Conservation (phyloP, 1,140 invertebrate genomes). For the Antheraea pernyi region DNA sequence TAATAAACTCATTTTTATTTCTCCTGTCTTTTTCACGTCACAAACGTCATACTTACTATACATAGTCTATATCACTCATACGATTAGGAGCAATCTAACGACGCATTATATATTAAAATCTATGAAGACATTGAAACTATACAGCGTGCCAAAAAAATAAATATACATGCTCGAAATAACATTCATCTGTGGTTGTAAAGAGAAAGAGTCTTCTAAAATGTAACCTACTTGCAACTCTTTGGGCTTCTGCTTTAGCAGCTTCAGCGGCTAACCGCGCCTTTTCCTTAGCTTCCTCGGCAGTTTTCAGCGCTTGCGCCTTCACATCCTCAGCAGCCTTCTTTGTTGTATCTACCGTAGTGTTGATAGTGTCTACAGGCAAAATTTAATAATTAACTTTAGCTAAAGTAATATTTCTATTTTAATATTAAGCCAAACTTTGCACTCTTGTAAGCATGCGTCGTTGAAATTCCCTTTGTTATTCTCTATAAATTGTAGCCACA, state of each 20-base stretch:
- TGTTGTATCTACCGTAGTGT: constrained; percentile 67
- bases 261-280: constrained; percentile 59
- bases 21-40: too few species aligned
- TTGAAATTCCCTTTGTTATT: not conserved
- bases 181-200: too few species aligned
- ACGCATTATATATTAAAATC: too few species aligned
- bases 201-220: not conserved
- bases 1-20: too few species aligned
- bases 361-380: constrained; percentile 59
- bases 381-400: not conserved
- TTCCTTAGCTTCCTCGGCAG: constrained; percentile 68
- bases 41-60: too few species aligned
- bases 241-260: constrained; percentile 65
- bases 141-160: too few species aligned
- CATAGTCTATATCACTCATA: too few species aligned
- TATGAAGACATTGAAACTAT: too few species aligned
- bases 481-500: not conserved
- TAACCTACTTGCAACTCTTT: constrained; percentile 61
- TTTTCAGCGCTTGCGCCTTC: constrained; percentile 43
- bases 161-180: not conserved
- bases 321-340: constrained; percentile 67
- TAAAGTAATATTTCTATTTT: not conserved
- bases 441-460: not conserved
- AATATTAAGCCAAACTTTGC: not conserved
- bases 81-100: too few species aligned